phyloP scores from a whole-genome alignment of 2,888 invertebrate genomes.

The Drosophila demipolita region DNA sequence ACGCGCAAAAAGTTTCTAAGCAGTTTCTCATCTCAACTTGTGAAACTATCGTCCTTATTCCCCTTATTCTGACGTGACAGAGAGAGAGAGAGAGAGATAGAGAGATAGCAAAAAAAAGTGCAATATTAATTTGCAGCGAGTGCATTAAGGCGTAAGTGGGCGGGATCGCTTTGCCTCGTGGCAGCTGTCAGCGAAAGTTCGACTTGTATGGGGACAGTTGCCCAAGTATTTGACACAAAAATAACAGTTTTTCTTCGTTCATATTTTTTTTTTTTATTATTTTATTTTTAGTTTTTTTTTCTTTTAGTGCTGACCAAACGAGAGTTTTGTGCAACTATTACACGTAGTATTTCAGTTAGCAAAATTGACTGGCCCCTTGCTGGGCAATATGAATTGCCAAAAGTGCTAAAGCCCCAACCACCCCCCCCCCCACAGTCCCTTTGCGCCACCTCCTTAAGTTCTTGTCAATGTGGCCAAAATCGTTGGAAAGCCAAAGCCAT shows the following conservation, averaged over 20 bases:
- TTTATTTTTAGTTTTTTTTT: background rate
- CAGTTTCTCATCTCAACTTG: constrained; percentile 70
- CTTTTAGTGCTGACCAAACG: constrained; percentile 62
- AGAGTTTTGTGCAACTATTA: constrained; percentile 67
- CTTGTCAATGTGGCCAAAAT: constrained; percentile 31
- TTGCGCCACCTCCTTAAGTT: constrained; percentile 2
- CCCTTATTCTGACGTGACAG: background rate
- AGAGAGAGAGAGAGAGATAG: constrained; percentile 8
- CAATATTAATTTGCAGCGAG: constrained; percentile 80
- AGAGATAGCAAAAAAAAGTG: constrained; percentile 43
- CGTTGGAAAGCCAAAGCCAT: constrained; percentile 38
- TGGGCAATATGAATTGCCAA: constrained; percentile 42
- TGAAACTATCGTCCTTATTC: constrained; percentile 46
- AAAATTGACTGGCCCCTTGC: constrained; percentile 37
- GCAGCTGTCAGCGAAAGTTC: constrained; percentile 79
- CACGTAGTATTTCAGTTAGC: constrained; percentile 59
- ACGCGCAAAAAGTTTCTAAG: constrained; percentile 56
- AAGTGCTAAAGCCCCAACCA: constrained; percentile 7
- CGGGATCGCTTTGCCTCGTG: constrained; percentile 33
- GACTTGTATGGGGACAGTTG: constrained; percentile 76
- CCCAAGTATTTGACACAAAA: constrained; percentile 79
- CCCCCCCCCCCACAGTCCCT: background rate
- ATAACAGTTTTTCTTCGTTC: constrained; percentile 72
- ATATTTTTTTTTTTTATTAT: background rate
- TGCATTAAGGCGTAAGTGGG: constrained; percentile 69